Conservation (phyloP, 2,888 invertebrate genomes). For the Drosophila subquinaria region DNA sequence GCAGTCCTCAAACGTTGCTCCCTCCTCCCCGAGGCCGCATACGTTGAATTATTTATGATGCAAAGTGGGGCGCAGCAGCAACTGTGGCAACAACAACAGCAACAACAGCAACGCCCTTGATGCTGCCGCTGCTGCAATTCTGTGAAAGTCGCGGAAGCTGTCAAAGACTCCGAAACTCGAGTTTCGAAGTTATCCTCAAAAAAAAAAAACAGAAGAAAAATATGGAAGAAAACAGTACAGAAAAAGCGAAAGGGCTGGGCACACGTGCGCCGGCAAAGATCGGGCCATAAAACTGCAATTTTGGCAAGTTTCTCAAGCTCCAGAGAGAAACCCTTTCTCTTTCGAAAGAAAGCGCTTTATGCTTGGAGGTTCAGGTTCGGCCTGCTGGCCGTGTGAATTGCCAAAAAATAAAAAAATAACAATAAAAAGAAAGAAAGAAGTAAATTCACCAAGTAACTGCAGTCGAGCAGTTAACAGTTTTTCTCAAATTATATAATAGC, state of each 20-base stretch:
- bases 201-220: conserved; percentile 26
- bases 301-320: conserved; percentile 69
- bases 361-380: conserved; percentile 18
- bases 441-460: conserved; percentile 60
- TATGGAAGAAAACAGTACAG: conserved; percentile 23
- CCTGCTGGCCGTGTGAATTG: conserved; percentile 53
- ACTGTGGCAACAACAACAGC: conserved; percentile 5
- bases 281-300: conserved; percentile 75
- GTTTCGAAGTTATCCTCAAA: conserved; percentile 60
- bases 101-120: conserved; percentile 57
- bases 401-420: conserved; percentile 43
- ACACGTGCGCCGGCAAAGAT: conserved; percentile 67
- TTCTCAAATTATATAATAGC: conserved; percentile 55
- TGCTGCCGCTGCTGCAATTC: conserved; percentile 58
- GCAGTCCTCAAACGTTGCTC: conserved; percentile 20
- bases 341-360: conserved; percentile 73
- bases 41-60: conserved; percentile 60
- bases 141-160: conserved; percentile 78
- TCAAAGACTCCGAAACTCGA: conserved; percentile 39
- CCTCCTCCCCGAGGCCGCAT: conserved; percentile 17
- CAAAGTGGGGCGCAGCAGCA: conserved; percentile 60
- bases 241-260: conserved; percentile 78
- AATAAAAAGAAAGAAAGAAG: conserved; percentile 17
- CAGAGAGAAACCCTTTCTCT: conserved; percentile 74
- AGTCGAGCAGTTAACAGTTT: conserved; percentile 49